Conservation (phyloP, 2,113 vertebrate species). For the Bubo blakistoni region DNA sequence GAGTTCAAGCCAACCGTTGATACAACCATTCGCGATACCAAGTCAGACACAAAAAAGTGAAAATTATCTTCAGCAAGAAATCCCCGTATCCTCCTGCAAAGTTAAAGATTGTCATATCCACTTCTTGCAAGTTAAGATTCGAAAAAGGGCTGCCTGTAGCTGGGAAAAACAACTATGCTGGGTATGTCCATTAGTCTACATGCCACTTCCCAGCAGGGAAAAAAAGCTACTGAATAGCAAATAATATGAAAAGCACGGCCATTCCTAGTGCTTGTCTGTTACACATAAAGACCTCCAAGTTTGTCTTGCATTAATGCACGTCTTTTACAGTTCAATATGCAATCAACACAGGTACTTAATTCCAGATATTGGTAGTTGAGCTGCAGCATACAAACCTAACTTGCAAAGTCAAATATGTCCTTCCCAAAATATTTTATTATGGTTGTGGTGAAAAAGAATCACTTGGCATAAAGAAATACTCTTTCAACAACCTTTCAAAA, state of each 20-base stretch:
- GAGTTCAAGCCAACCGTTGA: background rate
- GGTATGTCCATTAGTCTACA: background rate
- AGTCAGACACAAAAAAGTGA: background rate
- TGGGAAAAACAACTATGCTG: background rate
- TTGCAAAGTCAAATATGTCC: background rate
- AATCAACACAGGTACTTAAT: background rate
- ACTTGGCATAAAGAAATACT: background rate
- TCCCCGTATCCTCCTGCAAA: background rate
- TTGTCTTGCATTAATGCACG: background rate
- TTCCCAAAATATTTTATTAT: background rate
- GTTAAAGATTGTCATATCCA: background rate
- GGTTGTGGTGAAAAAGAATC: background rate
- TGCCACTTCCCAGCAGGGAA: background rate
- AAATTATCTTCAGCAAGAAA: background rate
- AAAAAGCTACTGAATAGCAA: background rate
- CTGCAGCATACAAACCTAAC: background rate
- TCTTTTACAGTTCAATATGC: background rate
- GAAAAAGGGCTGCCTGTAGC: background rate
- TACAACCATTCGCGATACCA: rapidly evolving
- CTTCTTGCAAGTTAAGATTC: background rate
- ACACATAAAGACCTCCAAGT: background rate
- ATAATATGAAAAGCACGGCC: background rate
- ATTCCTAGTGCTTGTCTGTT: background rate
- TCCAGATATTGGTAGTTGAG: background rate
- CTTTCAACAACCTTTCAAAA: background rate